Evolutionary conservation across 2,888 invertebrate genomes (phyloP).

Genomic region (Mythimna impura): DNA sequence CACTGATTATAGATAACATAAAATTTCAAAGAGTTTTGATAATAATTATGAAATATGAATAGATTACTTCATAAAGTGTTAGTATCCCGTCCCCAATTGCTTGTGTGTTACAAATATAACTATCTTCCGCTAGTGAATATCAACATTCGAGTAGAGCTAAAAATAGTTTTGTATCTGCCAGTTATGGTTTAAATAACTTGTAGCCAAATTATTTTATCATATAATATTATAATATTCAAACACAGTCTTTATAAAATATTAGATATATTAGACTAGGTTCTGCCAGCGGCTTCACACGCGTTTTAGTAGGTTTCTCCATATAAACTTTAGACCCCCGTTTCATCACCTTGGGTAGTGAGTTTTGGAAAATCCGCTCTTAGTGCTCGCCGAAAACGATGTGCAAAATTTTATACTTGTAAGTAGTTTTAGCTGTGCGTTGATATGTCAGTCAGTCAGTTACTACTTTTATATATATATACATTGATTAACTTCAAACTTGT

Average conservation of each 20-base stretch:
- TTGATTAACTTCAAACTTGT: not conserved
- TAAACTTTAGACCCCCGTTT: too few relatives aligned
- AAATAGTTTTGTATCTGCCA: slow-evolving; percentile 22
- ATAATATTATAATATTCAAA: not conserved
- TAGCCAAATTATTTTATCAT: not conserved
- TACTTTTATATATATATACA: too few relatives aligned
- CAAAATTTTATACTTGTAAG: too few relatives aligned
- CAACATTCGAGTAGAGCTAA: slow-evolving; percentile 21
- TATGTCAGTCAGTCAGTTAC: too few relatives aligned
- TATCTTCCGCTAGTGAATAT: slow-evolving; percentile 31
- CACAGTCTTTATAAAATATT: not conserved
- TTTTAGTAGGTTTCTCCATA: too few relatives aligned
- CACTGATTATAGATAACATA: slow-evolving; percentile 9
- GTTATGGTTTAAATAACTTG: slow-evolving; percentile 1
- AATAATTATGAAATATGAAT: slow-evolving; percentile 16
- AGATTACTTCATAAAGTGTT: slow-evolving; percentile 11
- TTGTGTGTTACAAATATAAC: slow-evolving; percentile 33
- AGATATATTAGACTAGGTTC: not conserved
- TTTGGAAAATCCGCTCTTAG: too few relatives aligned
- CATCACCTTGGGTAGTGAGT: too few relatives aligned
- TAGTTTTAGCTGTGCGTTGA: too few relatives aligned
- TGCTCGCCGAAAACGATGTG: too few relatives aligned
- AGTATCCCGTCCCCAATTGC: slow-evolving; percentile 21
- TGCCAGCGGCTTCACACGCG: too few relatives aligned
- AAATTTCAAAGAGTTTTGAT: slow-evolving; percentile 19